Evolutionary conservation across 2,113 vertebrate species (phyloP).

Genomic region (Malurus cyaneus): DNA sequence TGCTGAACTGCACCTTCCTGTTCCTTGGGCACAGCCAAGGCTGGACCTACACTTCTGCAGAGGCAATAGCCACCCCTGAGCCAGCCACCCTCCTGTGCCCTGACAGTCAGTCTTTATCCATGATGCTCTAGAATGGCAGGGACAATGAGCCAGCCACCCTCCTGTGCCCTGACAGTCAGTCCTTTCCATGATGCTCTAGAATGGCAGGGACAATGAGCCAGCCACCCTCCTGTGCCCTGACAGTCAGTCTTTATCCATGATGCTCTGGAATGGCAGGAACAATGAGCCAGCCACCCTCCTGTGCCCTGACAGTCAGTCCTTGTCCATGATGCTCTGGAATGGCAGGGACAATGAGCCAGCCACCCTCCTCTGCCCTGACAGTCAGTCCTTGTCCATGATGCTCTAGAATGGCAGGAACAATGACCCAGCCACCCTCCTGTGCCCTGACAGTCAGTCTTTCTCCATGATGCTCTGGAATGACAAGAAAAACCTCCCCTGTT

Average conservation of each 20-base stretch:
- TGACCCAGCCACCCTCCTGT: neutral
- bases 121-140: neutral
- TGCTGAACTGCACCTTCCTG: accelerated
- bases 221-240: neutral
- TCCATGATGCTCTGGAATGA: neutral
- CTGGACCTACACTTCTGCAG: neutral
- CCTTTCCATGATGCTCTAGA: neutral
- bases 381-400: neutral
- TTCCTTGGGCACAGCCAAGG: neutral
- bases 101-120: neutral
- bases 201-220: too few relatives aligned
- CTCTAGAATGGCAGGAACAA: neutral
- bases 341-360: neutral
- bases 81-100: neutral
- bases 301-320: neutral
- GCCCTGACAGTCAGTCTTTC: neutral
- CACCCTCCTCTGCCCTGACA: neutral
- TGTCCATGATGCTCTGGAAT: neutral
- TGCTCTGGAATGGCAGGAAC: neutral
- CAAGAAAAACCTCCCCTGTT: neutral
- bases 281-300: neutral
- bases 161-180: neutral
- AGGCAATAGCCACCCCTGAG: neutral
- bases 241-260: neutral
- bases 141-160: neutral